phyloP scores from a whole-genome alignment of 2,113 vertebrate species.

The Synchiropus splendidus region DNA sequence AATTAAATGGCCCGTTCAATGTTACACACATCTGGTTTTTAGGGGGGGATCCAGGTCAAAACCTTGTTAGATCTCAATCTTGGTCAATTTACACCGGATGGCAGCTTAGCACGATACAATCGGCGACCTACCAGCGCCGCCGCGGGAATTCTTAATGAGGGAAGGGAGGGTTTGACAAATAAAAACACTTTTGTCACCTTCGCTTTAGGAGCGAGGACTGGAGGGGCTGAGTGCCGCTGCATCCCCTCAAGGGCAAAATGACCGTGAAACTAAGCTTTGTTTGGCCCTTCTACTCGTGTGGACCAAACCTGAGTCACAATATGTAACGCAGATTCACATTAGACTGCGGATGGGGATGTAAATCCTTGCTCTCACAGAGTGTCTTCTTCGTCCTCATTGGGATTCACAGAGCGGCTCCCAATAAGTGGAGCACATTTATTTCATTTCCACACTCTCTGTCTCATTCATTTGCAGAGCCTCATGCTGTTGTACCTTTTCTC shows the following conservation, averaged over 20 bases:
- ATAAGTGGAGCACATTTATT: constrained; percentile 46
- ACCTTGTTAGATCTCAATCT: constrained; percentile 64
- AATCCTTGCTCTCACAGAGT: constrained; percentile 19
- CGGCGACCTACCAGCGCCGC: constrained; percentile 55
- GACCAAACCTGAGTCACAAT: constrained; percentile 3
- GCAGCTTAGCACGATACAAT: constrained; percentile 58
- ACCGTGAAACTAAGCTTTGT: constrained; percentile 4
- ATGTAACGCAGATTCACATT: constrained; percentile 32
- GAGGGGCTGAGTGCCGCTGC: constrained; percentile 12
- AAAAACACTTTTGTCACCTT: constrained; percentile 51
- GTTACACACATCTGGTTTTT: constrained; percentile 45
- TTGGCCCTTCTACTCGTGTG: constrained; percentile 16
- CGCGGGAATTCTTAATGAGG: constrained; percentile 55
- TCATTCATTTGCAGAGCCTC: constrained; percentile 43
- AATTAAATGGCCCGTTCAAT: constrained; percentile 52
- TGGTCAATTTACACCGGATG: constrained; percentile 63
- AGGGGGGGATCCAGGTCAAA: constrained; percentile 55
- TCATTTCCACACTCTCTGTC: constrained; percentile 50
- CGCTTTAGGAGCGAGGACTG: constrained; percentile 44
- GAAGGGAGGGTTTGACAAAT: constrained; percentile 40
- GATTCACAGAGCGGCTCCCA: constrained; percentile 40
- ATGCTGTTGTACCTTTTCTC: constrained; percentile 50
- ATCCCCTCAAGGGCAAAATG: constrained; percentile 2
- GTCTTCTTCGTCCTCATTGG: constrained; percentile 26
- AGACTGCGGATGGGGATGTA: constrained; percentile 26